Conservation (phyloP, 1,140 invertebrate species). For the Diachasmimorpha longicaudata region DNA sequence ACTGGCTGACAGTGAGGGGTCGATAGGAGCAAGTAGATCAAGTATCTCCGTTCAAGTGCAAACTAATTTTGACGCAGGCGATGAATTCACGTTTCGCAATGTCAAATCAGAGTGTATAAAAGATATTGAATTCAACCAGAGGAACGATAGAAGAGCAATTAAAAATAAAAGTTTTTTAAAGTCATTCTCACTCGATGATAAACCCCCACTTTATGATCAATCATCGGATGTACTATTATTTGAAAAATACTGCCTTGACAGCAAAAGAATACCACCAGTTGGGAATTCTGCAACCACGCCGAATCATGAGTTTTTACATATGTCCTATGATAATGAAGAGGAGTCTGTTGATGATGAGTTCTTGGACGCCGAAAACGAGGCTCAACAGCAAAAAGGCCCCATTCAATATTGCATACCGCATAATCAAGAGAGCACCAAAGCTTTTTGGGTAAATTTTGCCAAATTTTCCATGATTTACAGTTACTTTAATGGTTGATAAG, state of each 20-base stretch:
- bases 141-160: constrained; percentile 14
- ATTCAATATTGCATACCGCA: constrained; percentile 52
- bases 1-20: constrained; percentile 43
- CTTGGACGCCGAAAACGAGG: constrained; percentile 51
- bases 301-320: neutral
- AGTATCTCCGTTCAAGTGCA: constrained; percentile 56
- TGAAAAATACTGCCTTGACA: no score
- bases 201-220: neutral
- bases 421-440: constrained; percentile 43
- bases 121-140: constrained; percentile 21
- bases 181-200: constrained; percentile 28
- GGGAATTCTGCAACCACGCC: neutral
- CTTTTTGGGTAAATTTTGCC: constrained; percentile 57
- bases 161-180: constrained; percentile 20
- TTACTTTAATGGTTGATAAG: neutral
- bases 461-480: neutral
- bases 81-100: neutral
- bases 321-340: constrained; percentile 34
- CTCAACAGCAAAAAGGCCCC: constrained; percentile 35
- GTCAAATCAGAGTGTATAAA: constrained; percentile 34
- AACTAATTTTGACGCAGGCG: constrained; percentile 50
- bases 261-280: neutral
- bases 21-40: constrained; percentile 44
- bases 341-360: constrained; percentile 50
- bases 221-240: neutral